Evolutionary conservation across 92 coral and sea anemone species (phyloP), one percentile per base, ranked within the genome.

Genomic region (Phenganax subtilis): DNA sequence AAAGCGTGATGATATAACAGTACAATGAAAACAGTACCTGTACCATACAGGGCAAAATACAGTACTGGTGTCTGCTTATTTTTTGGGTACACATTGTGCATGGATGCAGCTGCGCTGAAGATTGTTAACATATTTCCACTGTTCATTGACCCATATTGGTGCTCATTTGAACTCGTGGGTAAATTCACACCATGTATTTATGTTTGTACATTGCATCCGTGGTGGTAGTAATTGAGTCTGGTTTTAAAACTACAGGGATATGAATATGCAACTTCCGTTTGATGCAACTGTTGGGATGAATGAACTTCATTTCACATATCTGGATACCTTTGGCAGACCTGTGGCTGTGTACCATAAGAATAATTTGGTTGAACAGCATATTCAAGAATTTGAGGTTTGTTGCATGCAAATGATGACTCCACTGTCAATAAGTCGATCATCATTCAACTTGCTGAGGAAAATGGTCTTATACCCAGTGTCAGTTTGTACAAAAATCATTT

Each of bases 241-340:
- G 76, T 8, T 27, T 86, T 87, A 16, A 74, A 55, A 76, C 10
- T 79, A 6, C 31, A 94, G 98, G 76, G 84, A 92, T 78, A 84
- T 94, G 69, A 55, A 86, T 54, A 89, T 94, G 82, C 90, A 92
- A 78, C 80, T 92, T 31, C 98, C 98, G 12, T 94, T 86, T 86
- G 72, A 80, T 25, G 89, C 89, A 83, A 85, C 72, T 10, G 89
- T 83, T 60, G 97, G 96, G 81, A 85, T 92, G 79, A 92, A 88
- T 29, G 98, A 90, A 71, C 81, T 92, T 25, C 98, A 92, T 74
- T 83, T 75, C 72, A 94, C 98, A 5, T 94, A 94, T 63, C 91
- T 94, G 71, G 98, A 94, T 58, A 94, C 98, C 12, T 74, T 94
- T 64, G 98, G 98, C 9, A 91, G 98, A 52, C 97, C 98, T 58